Percentiles rank a stretch among this genome's conserved stretches.
phyloP scores from a whole-genome alignment of 2,113 vertebrate genomes.

The Rhabdornis inornatus region DNA sequence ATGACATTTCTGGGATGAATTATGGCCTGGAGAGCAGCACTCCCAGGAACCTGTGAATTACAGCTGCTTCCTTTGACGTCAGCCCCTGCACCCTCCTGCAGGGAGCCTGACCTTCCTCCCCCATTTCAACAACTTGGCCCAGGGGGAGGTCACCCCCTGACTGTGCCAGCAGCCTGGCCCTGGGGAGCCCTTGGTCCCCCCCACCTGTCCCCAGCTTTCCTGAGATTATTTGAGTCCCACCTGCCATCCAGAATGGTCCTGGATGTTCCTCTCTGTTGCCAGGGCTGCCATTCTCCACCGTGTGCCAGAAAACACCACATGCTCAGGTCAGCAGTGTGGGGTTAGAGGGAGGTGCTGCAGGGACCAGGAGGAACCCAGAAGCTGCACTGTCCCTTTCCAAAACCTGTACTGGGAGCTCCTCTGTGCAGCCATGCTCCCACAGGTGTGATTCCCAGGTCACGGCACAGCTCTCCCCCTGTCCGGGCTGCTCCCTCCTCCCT shows the following conservation, averaged over 20 bases:
- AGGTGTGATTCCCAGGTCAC: fast-evolving
- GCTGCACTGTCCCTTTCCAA: background rate
- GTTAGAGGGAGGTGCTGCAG: fast-evolving
- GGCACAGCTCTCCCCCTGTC: background rate
- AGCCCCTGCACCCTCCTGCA: conserved; percentile 5
- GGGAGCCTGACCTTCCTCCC: conserved; percentile 52
- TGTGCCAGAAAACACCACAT: fast-evolving
- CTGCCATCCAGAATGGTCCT: fast-evolving
- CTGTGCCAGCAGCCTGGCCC: fast-evolving
- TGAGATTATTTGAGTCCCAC: background rate
- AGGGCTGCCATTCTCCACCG: background rate
- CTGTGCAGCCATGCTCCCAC: background rate
- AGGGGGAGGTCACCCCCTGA: background rate
- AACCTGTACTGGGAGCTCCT: fast-evolving
- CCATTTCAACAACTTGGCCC: background rate
- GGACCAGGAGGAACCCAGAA: background rate
- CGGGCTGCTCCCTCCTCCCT: background rate
- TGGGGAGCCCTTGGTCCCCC: fast-evolving
- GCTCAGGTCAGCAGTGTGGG: fast-evolving
- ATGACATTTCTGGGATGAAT: conserved; percentile 62
- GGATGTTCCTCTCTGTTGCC: background rate
- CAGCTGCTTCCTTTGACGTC: conserved; percentile 70
- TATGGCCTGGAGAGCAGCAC: background rate
- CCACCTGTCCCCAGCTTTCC: background rate
- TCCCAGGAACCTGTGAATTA: conserved; percentile 16